These are phyloP conservation scores for Morus bassanus DNA, from an alignment of 2,797 vertebrate genomes.

Conservation along the genomic window DNA sequence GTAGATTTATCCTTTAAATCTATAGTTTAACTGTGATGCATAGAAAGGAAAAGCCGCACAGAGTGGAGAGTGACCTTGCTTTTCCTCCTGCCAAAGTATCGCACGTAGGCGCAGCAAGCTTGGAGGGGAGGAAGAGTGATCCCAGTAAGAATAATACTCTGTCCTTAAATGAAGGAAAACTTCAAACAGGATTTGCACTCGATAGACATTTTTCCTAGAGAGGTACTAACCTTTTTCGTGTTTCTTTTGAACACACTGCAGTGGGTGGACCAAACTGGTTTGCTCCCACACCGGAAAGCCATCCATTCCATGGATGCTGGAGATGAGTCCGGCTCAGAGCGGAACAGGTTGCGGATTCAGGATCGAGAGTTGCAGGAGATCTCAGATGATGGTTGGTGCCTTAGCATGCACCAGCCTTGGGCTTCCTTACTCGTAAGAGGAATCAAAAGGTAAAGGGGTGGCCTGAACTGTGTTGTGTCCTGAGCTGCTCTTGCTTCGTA, in stretches of 20 bases:
- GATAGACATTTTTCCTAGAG: neutral
- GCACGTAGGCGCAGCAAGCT: neutral
- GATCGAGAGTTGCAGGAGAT: constrained; percentile 96
- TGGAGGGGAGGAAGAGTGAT: neutral
- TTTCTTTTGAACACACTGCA: constrained; percentile 46
- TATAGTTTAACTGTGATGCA: neutral
- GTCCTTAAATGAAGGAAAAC: neutral
- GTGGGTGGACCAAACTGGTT: constrained; percentile 88
- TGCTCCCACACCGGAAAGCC: constrained; percentile 59
- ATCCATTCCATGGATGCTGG: neutral
- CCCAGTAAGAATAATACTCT: neutral
- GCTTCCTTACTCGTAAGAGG: constrained; percentile 90
- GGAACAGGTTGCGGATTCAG: constrained; percentile 86
- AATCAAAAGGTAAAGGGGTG: constrained; percentile 85
- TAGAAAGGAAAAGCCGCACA: neutral
- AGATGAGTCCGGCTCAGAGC: constrained; percentile 22
- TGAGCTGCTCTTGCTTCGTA: neutral
- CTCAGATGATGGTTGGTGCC: constrained; percentile 92
- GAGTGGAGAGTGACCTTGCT: neutral
- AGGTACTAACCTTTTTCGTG: neutral
- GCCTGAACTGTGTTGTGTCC: neutral
- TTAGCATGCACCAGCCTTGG: constrained; percentile 98
- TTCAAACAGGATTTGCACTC: neutral
- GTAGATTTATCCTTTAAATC: neutral
- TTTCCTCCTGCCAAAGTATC: neutral